These are phyloP conservation scores for Eurypyga helias DNA, from an alignment of 2,113 vertebrate genomes.

Conservation along the genomic window DNA sequence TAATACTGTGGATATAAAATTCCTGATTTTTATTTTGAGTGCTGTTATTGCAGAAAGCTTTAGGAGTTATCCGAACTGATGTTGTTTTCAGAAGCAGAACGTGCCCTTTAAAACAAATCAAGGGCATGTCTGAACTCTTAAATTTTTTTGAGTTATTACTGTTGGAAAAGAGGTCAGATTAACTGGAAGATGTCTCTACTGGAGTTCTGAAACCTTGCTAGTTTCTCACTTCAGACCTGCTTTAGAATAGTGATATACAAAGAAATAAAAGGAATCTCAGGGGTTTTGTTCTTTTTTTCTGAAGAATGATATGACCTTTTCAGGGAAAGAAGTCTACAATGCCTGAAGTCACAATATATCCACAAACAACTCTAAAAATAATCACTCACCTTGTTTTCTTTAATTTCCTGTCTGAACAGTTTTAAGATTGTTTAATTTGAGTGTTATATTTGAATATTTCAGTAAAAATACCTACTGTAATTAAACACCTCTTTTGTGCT, in stretches of 20 bases:
- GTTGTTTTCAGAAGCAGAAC: constrained; percentile 61
- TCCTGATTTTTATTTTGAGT: neutral
- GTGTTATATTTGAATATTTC: neutral
- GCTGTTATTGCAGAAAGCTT: constrained; percentile 28
- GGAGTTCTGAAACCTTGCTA: constrained; percentile 43
- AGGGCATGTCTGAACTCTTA: constrained; percentile 41
- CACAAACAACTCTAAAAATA: constrained; percentile 27
- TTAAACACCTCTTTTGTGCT: neutral
- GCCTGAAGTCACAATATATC: constrained; percentile 28
- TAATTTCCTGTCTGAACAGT: neutral
- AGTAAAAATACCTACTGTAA: neutral
- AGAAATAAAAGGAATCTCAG: constrained; percentile 50
- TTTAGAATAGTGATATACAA: constrained; percentile 37
- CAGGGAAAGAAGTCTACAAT: neutral
- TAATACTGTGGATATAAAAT: neutral
- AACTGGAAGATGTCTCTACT: constrained; percentile 47
- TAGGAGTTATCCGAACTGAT: constrained; percentile 39
- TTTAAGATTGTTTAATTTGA: neutral
- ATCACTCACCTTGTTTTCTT: neutral
- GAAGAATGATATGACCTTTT: constrained; percentile 46
- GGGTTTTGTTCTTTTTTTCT: constrained; percentile 7
- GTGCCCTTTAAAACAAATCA: constrained; percentile 64
- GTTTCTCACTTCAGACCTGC: constrained; percentile 50
- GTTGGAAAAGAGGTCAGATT: constrained; percentile 60
- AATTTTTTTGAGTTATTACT: constrained; percentile 38